Evolutionary conservation across 2,113 vertebrate genomes (phyloP), one percentile per base, ranked within the genome.

Genomic region (Bostrychus sinensis): DNA sequence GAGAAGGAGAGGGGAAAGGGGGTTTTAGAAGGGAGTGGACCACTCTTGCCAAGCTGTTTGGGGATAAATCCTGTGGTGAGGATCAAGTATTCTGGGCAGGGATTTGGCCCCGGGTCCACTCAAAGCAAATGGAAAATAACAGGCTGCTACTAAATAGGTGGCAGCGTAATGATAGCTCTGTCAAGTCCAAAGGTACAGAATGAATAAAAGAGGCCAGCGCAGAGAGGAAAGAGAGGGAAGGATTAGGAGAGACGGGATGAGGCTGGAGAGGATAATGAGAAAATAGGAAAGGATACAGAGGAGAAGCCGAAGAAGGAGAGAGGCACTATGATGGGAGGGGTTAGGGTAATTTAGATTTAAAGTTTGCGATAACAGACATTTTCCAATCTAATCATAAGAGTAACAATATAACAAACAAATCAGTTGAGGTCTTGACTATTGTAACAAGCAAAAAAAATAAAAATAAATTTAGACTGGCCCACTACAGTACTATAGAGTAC

Each of bases 71-170:
- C 65, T 66, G 81, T 71, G 69, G 78, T 54, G 60, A 42, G 72
- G 80, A 86, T 83, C 71, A 75, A 81, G 86, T 67, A 76, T 84
- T 86, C 66, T 72, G 69, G 82, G 70, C 75, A 80, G 56, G 56
- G 80, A 85, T 82, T 85, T 80, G 77, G 80, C 74, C 72, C 59
- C 54, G 32, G 56, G 78, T 82, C 70, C 65, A 69, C 69, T 88
- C 70, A 70, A 78, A 87, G 80, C 75, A 81, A 83, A 90, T 83
- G 82, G 80, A 82, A 88, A 88, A 86, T 86, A 88, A 88, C 83
- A 84, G 75, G 82, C 72, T 80, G 69, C 3, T 55, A 84, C 82
- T 86, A 84, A 84, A 85, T 85, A 82, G 82, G 79, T 83, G 86
- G 83, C 70, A 72, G 70, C 42, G 78, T 86, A 85, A 88, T 87